Base-by-base conservation (phyloP, 2,113 vertebrate genomes). In the Sprattus sprattus region DNA sequence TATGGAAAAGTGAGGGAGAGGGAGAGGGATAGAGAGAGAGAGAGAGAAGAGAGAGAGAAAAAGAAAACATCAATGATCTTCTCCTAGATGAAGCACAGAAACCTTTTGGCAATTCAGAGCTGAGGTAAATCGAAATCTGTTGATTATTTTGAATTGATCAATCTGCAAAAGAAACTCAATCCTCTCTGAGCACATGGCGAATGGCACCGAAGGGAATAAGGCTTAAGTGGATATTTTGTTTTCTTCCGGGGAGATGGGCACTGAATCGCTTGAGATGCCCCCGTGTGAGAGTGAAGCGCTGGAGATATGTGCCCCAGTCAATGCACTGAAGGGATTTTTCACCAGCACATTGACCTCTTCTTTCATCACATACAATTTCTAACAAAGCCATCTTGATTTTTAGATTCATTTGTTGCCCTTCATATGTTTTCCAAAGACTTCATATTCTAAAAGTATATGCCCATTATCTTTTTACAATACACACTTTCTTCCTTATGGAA, bases 81-180 rank as follows among this genome's bases (percentile, higher is more conserved):
- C 13, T 16, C 52, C 52, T 54, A 2, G 52, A 54, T 54, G 16
- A 39, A 78, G 71, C 4, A 32, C 28, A 86, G 71, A 83, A 44
- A 75, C 46, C 83, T 16, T 78, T 45, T 83, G 50, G 50, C 28
- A 18, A 57, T 86, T 50, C 16, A 46, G 45, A 47, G 81, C 50
- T 64, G 64, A 49, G 45, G 80, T 11, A 67, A 84, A 81, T 82
- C 54, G 54, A 83, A 52, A 60, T 25, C 47, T 60, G 57, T 52
- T n/a, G 25, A 88, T 85, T 52, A 85, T 75, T 86, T 46, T 46
- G 83, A 81, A 81, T 83, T 50, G 81, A 87, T 88, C 81, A 83
- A 83, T 78, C 45, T 85, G 54, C 28, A 54, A 57, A 50, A 49
- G 52, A 85, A 78, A 81, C 71, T 54, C 46, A 86, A 85, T 57